A percentile compares a stretch with the other conserved stretches of the same genome.
Conservation (phyloP, 1,140 invertebrate species). For the Aphaenogaster rudis region DNA sequence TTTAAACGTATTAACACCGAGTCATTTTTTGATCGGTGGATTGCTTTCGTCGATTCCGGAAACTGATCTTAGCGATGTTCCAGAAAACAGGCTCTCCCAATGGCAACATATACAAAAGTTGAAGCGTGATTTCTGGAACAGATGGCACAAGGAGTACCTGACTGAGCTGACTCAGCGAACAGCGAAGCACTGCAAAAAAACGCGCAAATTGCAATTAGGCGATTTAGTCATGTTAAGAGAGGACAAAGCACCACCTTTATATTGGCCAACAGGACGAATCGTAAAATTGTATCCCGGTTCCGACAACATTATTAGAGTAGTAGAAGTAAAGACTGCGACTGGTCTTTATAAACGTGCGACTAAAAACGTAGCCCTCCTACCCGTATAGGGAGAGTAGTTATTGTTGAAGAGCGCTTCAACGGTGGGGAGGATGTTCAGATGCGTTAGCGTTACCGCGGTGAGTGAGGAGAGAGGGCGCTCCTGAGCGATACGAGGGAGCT, state of each 20-base stretch:
- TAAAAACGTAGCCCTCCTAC: not conserved
- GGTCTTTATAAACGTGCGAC: not conserved
- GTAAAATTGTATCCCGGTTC: not conserved
- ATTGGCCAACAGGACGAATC: not conserved
- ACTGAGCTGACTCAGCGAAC: not conserved
- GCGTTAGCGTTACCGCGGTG: no score
- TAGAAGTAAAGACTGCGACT: not conserved
- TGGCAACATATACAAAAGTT: constrained; percentile 17
- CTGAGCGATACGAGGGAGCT: no score
- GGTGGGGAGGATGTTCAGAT: no score
- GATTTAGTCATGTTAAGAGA: not conserved
- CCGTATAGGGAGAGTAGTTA: not conserved
- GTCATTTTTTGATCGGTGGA: not conserved
- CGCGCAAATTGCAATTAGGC: not conserved
- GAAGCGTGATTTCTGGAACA: not conserved
- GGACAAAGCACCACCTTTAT: not conserved
- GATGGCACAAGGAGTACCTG: not conserved
- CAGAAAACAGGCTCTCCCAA: not conserved
- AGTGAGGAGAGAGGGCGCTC: no score
- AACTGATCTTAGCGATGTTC: not conserved
- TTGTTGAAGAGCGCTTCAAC: no score
- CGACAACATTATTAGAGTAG: not conserved
- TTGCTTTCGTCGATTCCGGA: not conserved
- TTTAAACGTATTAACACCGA: not conserved
- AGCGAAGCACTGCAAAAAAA: no score